Evolutionary conservation across 2,113 vertebrate species (phyloP).

Genomic region (Ploceus nigricollis): DNA sequence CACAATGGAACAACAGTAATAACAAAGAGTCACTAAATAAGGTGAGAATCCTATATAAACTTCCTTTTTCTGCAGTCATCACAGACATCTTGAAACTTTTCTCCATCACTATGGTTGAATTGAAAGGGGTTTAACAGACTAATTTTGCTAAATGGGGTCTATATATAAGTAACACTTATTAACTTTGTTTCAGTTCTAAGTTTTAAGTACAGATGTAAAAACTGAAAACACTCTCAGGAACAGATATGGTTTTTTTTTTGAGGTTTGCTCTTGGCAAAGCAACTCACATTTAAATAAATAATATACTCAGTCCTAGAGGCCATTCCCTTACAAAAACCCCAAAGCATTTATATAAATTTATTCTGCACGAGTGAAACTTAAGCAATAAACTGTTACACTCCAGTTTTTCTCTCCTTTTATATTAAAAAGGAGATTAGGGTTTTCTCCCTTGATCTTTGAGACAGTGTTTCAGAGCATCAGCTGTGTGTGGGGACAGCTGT

Average conservation of each 20-base stretch:
- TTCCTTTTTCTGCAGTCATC: not conserved
- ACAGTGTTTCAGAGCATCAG: not conserved
- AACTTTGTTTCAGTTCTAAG: not conserved
- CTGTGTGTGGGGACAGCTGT: not conserved
- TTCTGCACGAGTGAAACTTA: not conserved
- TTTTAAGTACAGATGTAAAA: not conserved
- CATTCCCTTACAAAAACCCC: not conserved
- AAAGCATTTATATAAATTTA: not conserved
- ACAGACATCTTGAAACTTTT: not conserved
- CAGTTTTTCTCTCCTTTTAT: not conserved
- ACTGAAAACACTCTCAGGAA: not conserved
- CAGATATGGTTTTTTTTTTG: not conserved
- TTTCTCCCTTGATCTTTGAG: not conserved
- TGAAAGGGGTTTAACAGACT: not conserved
- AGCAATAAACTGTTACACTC: not conserved
- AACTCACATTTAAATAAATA: not conserved
- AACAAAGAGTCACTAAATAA: conserved; percentile 61
- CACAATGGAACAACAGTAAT: conserved; percentile 59
- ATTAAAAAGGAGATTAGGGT: not conserved
- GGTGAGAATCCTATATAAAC: conserved; percentile 5
- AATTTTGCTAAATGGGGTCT: not conserved
- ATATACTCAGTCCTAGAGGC: not conserved
- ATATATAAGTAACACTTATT: not conserved
- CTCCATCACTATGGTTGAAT: not conserved
- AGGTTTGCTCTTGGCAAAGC: not conserved